These are phyloP conservation scores for Sternotherus odoratus DNA, from an alignment of 2,797 vertebrate genomes.

Conservation along the genomic window DNA sequence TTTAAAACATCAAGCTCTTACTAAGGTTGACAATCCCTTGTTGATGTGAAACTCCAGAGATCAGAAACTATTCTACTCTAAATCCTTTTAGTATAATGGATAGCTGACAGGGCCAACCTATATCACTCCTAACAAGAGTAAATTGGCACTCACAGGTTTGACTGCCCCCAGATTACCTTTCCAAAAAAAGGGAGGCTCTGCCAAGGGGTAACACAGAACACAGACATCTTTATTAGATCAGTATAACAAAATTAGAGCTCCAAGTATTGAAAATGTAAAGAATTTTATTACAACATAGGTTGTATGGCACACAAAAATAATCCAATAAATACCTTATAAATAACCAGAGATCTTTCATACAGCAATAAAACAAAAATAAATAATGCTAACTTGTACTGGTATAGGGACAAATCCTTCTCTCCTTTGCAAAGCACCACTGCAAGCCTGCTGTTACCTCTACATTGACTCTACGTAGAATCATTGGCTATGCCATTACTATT, in stretches of 20 bases:
- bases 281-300: background rate
- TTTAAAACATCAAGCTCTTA: background rate
- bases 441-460: background rate
- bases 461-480: background rate
- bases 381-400: background rate
- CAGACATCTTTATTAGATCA: background rate
- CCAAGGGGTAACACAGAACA: background rate
- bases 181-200: constrained; percentile 27
- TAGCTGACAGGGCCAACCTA: constrained; percentile 42
- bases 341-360: background rate
- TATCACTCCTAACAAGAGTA: constrained; percentile 31
- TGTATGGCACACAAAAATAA: background rate
- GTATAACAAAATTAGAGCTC: background rate
- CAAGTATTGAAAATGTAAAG: constrained; percentile 9
- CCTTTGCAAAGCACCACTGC: background rate
- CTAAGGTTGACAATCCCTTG: constrained; percentile 10
- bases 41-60: constrained; percentile 36
- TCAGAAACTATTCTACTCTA: constrained; percentile 50
- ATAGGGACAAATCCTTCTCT: background rate
- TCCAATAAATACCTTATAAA: background rate
- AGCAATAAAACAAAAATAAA: background rate
- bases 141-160: constrained; percentile 39
- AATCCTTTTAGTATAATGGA: constrained; percentile 50
- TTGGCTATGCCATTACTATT: background rate
- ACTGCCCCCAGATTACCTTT: constrained; percentile 26